phyloP scores from a whole-genome alignment of 2,888 invertebrate genomes.

The Vannuccia rotundouncinata region DNA sequence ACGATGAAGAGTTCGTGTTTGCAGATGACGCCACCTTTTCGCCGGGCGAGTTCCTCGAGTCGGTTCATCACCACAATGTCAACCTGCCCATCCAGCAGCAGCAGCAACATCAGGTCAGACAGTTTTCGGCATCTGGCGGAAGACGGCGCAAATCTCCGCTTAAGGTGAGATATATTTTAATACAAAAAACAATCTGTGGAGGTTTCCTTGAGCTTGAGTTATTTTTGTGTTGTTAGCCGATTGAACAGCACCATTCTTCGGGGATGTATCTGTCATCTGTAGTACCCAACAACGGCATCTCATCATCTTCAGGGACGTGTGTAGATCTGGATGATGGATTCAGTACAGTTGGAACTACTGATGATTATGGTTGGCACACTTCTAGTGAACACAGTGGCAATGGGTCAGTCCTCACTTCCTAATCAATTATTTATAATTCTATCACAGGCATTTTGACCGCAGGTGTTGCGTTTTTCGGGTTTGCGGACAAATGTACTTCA shows the following conservation, averaged over 20 bases:
- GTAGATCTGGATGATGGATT: neutral
- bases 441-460: too few relatives aligned
- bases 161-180: neutral
- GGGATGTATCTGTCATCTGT: too few relatives aligned
- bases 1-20: slow-evolving; percentile 7
- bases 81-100: neutral
- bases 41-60: slow-evolving; percentile 7
- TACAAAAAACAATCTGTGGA: too few relatives aligned
- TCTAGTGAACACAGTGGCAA: neutral
- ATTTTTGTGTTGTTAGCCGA: too few relatives aligned
- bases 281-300: too few relatives aligned
- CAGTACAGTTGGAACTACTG: neutral
- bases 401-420: neutral
- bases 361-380: neutral
- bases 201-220: too few relatives aligned
- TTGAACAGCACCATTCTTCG: too few relatives aligned
- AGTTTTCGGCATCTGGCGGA: neutral
- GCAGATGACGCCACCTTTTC: neutral
- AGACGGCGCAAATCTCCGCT: neutral
- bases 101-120: neutral
- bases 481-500: too few relatives aligned
- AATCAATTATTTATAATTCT: too few relatives aligned
- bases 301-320: too few relatives aligned
- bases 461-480: too few relatives aligned
- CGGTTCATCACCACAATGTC: neutral